These are phyloP conservation scores for Diachasmimorpha longicaudata DNA, from an alignment of 1,140 invertebrate genomes.

Conservation along the genomic window DNA sequence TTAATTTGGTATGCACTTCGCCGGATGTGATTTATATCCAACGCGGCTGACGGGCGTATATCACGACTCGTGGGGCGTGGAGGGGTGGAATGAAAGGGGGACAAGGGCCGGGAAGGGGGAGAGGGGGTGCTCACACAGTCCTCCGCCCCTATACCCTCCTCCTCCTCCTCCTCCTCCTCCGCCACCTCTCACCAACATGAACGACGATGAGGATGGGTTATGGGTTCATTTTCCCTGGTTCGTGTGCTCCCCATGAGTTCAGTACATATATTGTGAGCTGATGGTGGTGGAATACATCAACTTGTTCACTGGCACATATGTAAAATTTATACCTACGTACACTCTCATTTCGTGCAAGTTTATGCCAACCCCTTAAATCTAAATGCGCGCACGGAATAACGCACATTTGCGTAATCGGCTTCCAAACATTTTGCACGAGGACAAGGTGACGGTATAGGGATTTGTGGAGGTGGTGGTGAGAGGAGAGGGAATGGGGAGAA, in stretches of 20 bases:
- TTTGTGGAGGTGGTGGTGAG: neutral
- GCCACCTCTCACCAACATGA: neutral
- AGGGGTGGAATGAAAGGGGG: conserved; percentile 22
- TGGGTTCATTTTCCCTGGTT: conserved; percentile 45
- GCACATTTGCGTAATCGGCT: conserved; percentile 28
- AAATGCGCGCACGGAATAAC: neutral
- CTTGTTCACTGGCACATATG: neutral
- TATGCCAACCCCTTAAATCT: neutral
- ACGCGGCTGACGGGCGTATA: conserved; percentile 43
- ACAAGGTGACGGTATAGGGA: neutral
- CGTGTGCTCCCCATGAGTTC: conserved; percentile 38
- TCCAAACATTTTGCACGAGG: conserved; percentile 9
- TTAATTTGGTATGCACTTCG: conserved; percentile 45
- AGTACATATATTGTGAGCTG: neutral
- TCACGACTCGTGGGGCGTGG: conserved; percentile 27
- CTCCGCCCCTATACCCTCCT: too few relatives aligned
- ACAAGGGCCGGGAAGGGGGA: neutral
- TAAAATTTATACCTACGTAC: neutral
- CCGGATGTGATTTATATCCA: conserved; percentile 43
- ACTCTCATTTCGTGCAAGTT: neutral
- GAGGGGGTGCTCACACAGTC: too few relatives aligned
- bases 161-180: too few relatives aligned
- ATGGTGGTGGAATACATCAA: neutral
- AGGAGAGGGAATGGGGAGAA: neutral
- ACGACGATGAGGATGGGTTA: conserved; percentile 36